Conservation (phyloP, 2,888 invertebrate genomes). For the Tipula vernalis region DNA sequence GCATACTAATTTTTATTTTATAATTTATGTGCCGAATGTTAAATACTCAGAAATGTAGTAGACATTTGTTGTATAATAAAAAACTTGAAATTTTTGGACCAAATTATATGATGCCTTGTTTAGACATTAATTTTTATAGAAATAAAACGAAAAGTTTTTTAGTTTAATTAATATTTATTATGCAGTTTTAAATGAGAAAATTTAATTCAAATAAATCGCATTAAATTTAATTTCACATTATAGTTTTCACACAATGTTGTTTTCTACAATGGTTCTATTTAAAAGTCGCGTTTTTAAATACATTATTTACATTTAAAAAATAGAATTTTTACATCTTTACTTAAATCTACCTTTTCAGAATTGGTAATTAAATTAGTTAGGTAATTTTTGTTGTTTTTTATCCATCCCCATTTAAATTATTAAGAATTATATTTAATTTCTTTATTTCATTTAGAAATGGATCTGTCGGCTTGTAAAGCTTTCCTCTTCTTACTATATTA, state of each 20-base stretch:
- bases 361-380: not conserved
- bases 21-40: not conserved
- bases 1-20: not conserved
- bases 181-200: not conserved
- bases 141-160: not conserved
- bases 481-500: too few species aligned
- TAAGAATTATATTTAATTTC: too few species aligned
- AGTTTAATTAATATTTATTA: not conserved
- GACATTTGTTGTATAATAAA: not conserved
- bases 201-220: not conserved
- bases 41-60: not conserved
- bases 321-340: not conserved
- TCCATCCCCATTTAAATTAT: too few species aligned
- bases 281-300: not conserved
- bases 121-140: not conserved
- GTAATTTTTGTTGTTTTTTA: not conserved
- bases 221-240: not conserved
- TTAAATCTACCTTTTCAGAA: not conserved
- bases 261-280: not conserved
- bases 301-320: not conserved
- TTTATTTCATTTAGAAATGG: too few species aligned
- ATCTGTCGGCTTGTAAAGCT: too few species aligned
- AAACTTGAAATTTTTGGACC: not conserved
- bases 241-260: not conserved
- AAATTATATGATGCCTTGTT: not conserved